A percentile compares a stretch with the other conserved stretches of the same genome.
Conservation (phyloP, 2,888 invertebrate species). For the Tanytarsus gracilentus region DNA sequence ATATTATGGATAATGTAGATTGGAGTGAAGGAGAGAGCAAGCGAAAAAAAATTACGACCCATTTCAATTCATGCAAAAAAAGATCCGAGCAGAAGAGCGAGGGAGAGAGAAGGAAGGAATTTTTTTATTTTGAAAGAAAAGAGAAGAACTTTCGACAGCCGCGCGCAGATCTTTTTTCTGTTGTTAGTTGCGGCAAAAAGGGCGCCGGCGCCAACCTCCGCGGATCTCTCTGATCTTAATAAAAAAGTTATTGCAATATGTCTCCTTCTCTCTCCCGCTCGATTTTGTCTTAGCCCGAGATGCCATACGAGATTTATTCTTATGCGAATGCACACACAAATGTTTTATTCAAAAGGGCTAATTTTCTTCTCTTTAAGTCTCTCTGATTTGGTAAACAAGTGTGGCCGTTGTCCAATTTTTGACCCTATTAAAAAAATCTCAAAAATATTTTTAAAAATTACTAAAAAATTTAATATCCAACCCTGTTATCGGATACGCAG, state of each 20-base stretch:
- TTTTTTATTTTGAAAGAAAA: no score
- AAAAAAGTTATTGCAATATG: constrained; percentile 21
- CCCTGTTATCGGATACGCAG: no score
- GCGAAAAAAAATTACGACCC: constrained; percentile 11
- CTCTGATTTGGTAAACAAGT: no score
- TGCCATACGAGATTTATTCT: constrained; percentile 21
- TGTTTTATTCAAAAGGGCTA: constrained; percentile 25
- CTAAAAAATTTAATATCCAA: no score
- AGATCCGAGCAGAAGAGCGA: neutral
- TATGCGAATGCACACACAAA: neutral
- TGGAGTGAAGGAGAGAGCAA: neutral
- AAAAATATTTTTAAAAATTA: no score
- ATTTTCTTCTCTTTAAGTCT: no score
- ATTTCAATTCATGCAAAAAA: constrained; percentile 26
- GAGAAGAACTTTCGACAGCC: constrained; percentile 12
- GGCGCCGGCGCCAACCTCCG: constrained; percentile 22
- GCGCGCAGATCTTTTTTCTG: neutral
- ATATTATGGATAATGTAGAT: no score
- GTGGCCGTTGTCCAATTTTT: no score
- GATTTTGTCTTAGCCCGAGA: no score
- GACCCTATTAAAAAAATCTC: no score
- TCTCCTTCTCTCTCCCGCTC: constrained; percentile 11
- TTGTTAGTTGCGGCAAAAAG: neutral
- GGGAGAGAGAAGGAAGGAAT: neutral
- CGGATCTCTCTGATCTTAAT: constrained; percentile 20